Percentiles rank a stretch among this genome's conserved stretches.
These are phyloP conservation scores for Drosophila athabasca DNA, from an alignment of 1,140 invertebrate genomes.

Conservation along the genomic window DNA sequence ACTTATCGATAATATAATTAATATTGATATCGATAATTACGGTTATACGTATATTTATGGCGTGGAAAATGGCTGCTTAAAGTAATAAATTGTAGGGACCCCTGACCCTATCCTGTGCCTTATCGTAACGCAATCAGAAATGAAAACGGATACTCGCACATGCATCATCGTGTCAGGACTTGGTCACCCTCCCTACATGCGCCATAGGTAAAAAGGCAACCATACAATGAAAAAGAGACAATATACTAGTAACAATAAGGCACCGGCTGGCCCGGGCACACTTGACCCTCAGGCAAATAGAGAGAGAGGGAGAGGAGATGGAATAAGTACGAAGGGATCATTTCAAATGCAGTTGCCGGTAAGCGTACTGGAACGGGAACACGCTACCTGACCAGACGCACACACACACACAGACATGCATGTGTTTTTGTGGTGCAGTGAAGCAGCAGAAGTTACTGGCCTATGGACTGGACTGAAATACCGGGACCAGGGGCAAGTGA, in stretches of 20 bases:
- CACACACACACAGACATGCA: background rate
- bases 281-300: slow-evolving; percentile 10
- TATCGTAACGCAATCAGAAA: slow-evolving; percentile 38
- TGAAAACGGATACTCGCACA: slow-evolving; percentile 1
- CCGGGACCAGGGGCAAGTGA: slow-evolving; percentile 38
- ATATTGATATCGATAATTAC: background rate
- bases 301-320: slow-evolving; percentile 12
- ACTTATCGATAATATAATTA: slow-evolving; percentile 1
- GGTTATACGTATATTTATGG: background rate
- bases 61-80: background rate
- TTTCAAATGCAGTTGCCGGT: slow-evolving; percentile 56
- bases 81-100: too few species aligned
- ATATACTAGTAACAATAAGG: slow-evolving; percentile 16
- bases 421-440: slow-evolving; percentile 39
- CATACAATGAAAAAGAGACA: slow-evolving; percentile 18
- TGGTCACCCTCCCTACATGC: slow-evolving; percentile 18
- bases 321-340: slow-evolving; percentile 44
- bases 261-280: slow-evolving; percentile 22
- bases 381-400: slow-evolving; percentile 45
- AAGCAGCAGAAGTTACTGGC: slow-evolving; percentile 79
- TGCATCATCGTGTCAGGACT: slow-evolving; percentile 20
- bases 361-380: slow-evolving; percentile 21
- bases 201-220: slow-evolving; percentile 26
- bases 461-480: slow-evolving; percentile 22
- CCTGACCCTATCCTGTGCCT: background rate